Base-by-base conservation (phyloP, 2,888 invertebrate species). In the Heliconius hortense region DNA sequence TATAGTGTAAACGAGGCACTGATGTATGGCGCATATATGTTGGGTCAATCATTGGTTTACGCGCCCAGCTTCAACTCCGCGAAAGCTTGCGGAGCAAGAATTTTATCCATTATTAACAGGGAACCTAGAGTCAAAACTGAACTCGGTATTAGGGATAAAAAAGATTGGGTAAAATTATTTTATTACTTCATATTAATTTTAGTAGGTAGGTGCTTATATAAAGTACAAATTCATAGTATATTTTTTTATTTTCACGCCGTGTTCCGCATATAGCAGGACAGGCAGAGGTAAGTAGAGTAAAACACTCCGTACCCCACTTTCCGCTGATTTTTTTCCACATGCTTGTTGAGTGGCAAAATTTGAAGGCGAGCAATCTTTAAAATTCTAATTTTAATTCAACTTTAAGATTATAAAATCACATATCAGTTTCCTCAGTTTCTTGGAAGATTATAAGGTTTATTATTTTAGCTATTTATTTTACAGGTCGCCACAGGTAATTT, bases 11-110 rank as follows among this genome's bases (percentile, higher is more conserved):
- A 96, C 11, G 96, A 97, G 87, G 96, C 96, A 0, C 88, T 97
- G 4, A 96, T 97, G 87, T 96, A 96, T 79, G 97, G 97, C 10
- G 96, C 97, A 0, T 96, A 96, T 94, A 96, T 97, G 96, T 86
- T 97, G 81, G 97, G 96, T 0, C 97, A 97, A 86, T 96, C 96
- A 0, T 87, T 97, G 64, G 96, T 97, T 0, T 97, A 96, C 85
- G 96, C 96, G 0, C 97, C 97, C 0, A 96, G 96, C 84, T 96
- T 96, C 79, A 96, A 95, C 82, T 95, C 96, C 24, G 97, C 97
- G 0, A 96, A 96, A 81, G 82, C 85, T 2, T 90, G 91, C 67
- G 93, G 88, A 7, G 89, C 91, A 1, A 85, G 92, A 67, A 91
- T 94, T 8, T 78, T 93, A 1, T 81, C 89, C 0, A 80, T 90